These are phyloP conservation scores for Macroteleia sp. DNA, from an alignment of 2,888 invertebrate species.

Conservation along the genomic window DNA sequence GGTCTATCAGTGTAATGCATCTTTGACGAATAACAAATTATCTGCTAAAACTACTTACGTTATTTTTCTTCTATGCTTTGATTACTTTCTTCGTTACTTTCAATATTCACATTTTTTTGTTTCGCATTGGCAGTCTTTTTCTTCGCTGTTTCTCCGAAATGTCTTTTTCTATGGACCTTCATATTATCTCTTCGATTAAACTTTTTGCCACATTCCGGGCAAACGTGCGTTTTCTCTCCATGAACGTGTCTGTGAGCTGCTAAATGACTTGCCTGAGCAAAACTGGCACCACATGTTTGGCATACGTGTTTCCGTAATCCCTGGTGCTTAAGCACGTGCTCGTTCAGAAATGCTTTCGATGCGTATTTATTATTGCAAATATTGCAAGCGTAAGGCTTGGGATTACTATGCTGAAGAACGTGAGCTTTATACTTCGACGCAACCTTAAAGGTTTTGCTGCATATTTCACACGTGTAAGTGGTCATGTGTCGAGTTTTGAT, in stretches of 20 bases:
- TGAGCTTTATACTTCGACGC: conserved; percentile 81
- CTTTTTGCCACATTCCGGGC: conserved; percentile 81
- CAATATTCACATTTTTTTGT: conserved; percentile 60
- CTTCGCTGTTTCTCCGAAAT: conserved; percentile 73
- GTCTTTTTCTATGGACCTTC: conserved; percentile 82
- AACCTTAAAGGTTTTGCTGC: conserved; percentile 81
- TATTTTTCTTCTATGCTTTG: conserved; percentile 37
- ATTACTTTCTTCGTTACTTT: conserved; percentile 29
- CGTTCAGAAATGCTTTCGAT: conserved; percentile 81
- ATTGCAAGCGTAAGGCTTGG: conserved; percentile 80
- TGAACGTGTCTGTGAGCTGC: conserved; percentile 82
- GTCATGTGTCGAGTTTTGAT: conserved; percentile 81
- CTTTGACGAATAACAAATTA: too few relatives aligned
- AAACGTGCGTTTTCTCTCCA: conserved; percentile 81
- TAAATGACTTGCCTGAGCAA: conserved; percentile 82
- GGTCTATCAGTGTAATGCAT: too few relatives aligned
- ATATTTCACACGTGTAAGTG: conserved; percentile 81
- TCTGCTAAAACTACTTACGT: conserved; percentile 19
- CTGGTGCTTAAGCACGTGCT: conserved; percentile 81
- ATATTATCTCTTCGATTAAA: conserved; percentile 83
- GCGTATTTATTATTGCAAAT: conserved; percentile 82
- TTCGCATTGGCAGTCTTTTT: conserved; percentile 65
- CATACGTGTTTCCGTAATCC: conserved; percentile 81
- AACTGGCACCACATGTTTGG: conserved; percentile 80
- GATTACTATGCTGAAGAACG: conserved; percentile 81